Evolutionary conservation across 2,113 vertebrate species (phyloP).

Genomic region (Podarcis raffonei): DNA sequence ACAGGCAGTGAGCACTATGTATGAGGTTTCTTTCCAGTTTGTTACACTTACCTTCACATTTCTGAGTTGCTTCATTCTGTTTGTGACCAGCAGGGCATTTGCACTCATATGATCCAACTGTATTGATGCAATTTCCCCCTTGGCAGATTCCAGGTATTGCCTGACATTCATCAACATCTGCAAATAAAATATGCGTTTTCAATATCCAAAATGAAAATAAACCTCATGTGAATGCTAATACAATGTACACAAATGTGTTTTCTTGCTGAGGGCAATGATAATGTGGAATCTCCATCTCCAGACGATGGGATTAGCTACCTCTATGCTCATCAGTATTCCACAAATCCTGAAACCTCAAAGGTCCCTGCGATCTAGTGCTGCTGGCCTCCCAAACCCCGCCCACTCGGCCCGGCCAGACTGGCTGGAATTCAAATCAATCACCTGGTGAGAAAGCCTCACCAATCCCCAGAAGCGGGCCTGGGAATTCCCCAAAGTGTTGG

Average conservation of each 20-base stretch:
- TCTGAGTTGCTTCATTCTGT: conserved; percentile 75
- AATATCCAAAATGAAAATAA: not conserved
- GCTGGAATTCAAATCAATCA: too few relatives aligned
- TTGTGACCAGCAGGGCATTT: conserved; percentile 77
- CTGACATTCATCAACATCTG: conserved; percentile 84
- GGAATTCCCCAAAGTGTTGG: too few relatives aligned
- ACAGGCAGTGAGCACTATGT: not conserved
- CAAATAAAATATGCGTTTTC: conserved; percentile 19
- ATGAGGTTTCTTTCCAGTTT: not conserved
- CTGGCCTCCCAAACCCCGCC: too few relatives aligned
- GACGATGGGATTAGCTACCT: not conserved
- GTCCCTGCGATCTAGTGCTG: not conserved
- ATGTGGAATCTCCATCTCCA: not conserved
- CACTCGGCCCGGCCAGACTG: too few relatives aligned
- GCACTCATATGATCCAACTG: conserved; percentile 79
- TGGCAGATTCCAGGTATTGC: conserved; percentile 80
- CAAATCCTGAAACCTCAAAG: not conserved
- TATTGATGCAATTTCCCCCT: conserved; percentile 81
- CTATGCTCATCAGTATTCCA: not conserved
- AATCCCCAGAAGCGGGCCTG: too few relatives aligned
- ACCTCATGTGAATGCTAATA: not conserved
- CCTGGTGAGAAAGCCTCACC: too few relatives aligned
- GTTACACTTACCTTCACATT: conserved; percentile 77
- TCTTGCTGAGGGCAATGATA: not conserved
- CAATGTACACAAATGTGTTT: not conserved